Conservation (phyloP, 2,113 vertebrate genomes). For the Rhabdornis inornatus region DNA sequence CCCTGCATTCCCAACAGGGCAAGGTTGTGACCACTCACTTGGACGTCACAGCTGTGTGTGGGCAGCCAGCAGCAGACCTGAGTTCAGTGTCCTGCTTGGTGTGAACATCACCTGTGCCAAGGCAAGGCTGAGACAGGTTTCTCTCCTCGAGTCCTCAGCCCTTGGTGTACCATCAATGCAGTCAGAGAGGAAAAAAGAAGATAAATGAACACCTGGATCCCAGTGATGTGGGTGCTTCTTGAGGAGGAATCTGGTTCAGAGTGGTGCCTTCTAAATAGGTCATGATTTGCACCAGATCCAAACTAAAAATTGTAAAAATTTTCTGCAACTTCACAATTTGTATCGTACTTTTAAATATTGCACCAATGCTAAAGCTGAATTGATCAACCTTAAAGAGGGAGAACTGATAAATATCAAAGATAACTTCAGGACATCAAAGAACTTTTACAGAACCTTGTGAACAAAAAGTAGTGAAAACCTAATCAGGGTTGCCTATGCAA, state of each 20-base stretch:
- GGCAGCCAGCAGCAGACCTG: background rate
- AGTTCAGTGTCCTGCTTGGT: background rate
- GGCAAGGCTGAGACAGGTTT: background rate
- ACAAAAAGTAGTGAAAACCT: background rate
- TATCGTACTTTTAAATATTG: background rate
- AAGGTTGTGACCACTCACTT: background rate
- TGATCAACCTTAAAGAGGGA: background rate
- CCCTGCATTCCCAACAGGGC: background rate
- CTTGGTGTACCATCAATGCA: background rate
- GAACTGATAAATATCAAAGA: slow-evolving; percentile 3
- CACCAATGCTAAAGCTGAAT: background rate
- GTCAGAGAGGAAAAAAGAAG: background rate
- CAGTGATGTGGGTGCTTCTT: accelerated
- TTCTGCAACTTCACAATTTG: background rate
- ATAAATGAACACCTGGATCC: background rate
- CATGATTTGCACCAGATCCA: background rate
- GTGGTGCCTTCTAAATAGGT: background rate
- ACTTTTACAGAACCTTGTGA: background rate
- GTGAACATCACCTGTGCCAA: background rate
- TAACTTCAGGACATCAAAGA: slow-evolving; percentile 10
- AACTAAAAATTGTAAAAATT: background rate
- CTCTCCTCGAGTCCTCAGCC: background rate
- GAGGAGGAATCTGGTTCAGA: background rate
- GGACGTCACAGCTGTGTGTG: accelerated
- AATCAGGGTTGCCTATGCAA: background rate